Evolutionary conservation across 2,797 vertebrate genomes (phyloP).

Genomic region (Astyanax mexicanus): DNA sequence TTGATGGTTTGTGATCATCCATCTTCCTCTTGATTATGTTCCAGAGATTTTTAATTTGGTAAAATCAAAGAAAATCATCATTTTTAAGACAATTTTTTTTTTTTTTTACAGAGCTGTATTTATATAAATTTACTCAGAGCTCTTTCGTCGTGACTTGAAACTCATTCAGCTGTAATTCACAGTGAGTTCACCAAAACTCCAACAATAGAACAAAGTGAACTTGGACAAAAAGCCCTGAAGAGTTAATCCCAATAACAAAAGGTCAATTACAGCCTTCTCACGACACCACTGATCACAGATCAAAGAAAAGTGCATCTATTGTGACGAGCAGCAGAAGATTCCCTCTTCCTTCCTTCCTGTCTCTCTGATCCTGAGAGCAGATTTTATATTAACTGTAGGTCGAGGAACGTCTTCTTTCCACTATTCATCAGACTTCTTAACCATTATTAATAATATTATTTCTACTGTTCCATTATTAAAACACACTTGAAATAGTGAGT

Average conservation of each 20-base stretch:
- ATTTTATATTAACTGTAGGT: neutral
- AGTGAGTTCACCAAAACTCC: slow-evolving; percentile 54
- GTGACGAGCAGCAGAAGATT: slow-evolving; percentile 41
- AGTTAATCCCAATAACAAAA: slow-evolving; percentile 56
- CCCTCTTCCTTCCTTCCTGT: slow-evolving; percentile 49
- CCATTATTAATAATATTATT: no score
- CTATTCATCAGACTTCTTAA: neutral
- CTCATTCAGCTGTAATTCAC: slow-evolving; percentile 57
- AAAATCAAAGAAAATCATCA: no score
- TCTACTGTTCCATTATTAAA: neutral
- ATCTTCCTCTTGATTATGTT: no score
- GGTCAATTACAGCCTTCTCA: slow-evolving; percentile 53
- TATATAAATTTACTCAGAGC: neutral
- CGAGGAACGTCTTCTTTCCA: neutral
- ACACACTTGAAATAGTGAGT: no score
- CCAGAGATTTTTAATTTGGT: no score
- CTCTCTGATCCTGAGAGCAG: neutral
- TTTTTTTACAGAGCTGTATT: neutral
- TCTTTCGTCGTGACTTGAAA: slow-evolving; percentile 28
- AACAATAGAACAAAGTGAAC: slow-evolving; percentile 60
- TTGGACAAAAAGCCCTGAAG: slow-evolving; percentile 48
- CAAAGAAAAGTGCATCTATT: slow-evolving; percentile 49
- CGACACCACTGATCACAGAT: slow-evolving; percentile 37
- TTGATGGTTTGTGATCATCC: no score
- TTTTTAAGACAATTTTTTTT: no score